Conservation (phyloP, 2,113 vertebrate species). For the Actenoides lindsayi region DNA sequence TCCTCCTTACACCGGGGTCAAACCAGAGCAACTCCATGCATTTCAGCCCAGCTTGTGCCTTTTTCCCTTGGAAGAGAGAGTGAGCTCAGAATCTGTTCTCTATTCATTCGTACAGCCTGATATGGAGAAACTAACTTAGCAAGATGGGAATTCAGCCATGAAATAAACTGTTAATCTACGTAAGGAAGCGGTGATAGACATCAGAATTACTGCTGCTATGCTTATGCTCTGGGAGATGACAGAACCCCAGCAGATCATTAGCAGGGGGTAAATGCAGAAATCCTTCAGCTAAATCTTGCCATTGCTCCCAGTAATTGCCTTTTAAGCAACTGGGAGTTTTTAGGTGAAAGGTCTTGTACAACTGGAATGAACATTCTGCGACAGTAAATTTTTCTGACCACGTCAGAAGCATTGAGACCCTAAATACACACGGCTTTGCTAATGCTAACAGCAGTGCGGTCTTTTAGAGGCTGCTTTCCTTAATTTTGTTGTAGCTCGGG, state of each 20-base stretch:
- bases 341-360: conserved; percentile 35
- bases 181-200: background rate
- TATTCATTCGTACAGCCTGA: conserved; percentile 1
- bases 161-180: conserved; percentile 24
- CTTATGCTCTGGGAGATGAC: background rate
- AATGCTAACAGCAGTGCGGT: background rate
- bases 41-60: background rate
- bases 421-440: background rate
- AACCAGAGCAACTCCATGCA: background rate
- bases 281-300: conserved; percentile 3
- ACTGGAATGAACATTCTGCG: background rate
- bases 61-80: background rate
- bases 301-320: conserved; percentile 23
- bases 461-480: background rate
- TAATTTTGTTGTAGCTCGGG: background rate
- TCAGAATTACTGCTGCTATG: background rate
- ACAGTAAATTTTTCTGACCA: background rate
- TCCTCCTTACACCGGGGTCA: background rate
- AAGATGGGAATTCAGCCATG: background rate
- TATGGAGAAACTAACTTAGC: background rate
- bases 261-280: background rate
- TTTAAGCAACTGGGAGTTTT: background rate
- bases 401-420: background rate
- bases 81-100: background rate
- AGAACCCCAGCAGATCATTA: conserved; percentile 26